phyloP scores from a whole-genome alignment of 2,888 invertebrate genomes.

The Ischnura elegans region DNA sequence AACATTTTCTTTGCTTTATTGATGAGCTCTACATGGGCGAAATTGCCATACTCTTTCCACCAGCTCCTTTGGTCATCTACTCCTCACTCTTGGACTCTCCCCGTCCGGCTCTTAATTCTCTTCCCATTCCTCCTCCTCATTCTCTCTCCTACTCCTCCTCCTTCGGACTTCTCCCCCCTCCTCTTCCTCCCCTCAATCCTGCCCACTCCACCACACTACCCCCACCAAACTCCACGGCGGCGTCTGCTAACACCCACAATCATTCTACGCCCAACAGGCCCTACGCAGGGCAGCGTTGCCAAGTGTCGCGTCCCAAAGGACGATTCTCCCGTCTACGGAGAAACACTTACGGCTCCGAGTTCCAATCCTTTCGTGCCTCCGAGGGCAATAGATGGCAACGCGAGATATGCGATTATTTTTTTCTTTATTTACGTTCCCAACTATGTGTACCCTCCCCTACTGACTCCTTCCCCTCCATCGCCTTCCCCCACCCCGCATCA shows the following conservation, averaged over 20 bases:
- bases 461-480: background rate
- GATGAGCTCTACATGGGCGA: too few species aligned
- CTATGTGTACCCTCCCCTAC: background rate
- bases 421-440: background rate
- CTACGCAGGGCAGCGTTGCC: conserved; percentile 18
- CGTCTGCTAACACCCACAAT: conserved; percentile 38
- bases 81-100: too few species aligned
- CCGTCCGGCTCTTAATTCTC: background rate
- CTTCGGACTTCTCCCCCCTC: background rate
- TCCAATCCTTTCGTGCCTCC: background rate
- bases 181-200: background rate
- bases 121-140: background rate
- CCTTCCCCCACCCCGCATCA: background rate
- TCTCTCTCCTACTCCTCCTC: background rate
- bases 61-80: too few species aligned
- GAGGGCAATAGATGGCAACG: background rate
- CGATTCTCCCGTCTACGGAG: background rate
- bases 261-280: conserved; percentile 37
- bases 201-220: background rate
- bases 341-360: background rate
- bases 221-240: background rate
- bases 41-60: too few species aligned
- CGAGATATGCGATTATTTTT: background rate
- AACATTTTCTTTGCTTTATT: too few species aligned
- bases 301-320: background rate